Evolutionary conservation across 1,140 invertebrate genomes (phyloP), one percentile per base, ranked within the genome.

Genomic region (Trinorchestia longiramus): DNA sequence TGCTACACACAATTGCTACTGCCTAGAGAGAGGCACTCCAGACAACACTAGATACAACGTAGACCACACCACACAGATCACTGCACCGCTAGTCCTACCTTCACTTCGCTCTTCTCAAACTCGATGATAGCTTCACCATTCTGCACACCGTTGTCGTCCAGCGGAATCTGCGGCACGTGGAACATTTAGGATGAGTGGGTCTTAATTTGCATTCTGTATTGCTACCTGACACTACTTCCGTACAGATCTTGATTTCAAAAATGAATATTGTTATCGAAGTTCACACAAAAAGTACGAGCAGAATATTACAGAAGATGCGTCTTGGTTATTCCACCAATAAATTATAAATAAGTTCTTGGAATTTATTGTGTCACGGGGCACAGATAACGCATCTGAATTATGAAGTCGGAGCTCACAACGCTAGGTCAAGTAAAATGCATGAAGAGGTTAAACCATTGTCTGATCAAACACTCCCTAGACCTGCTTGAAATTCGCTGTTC

Each of bases 101-200:
- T 45, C 43, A 94, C 40, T 42, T 47, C 92, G 44, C 43, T 43
- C 44, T 94, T 94, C 92, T 94, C 92, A 45, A 45, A 94, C 92
- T 94, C 92, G 92, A 94, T 94, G 92, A 94, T 94, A 8, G 92
- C 92, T 94, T 94, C 92, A 11, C 92, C 92, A n/a, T 94, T 94
- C 92, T 94, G 92, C 92, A 45, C 36, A 44, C 92, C 92, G 92
- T 94, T 44, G 44, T 94, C 92, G 40, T 94, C 92, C 92, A 94
- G 92, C 41, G 92, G 92, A 44, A 94, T 94, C 92, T 94, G 88
- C 88, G 41, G 88, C 40, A 91, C 28, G 88, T 15, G 88, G 0
- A 44, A 36, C 28, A 19, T 28, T 23, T 28, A 19, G 62, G 3
- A 36, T 77, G 11, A 77, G 62, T 19, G 62, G 62, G 28, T 77